phyloP scores from a whole-genome alignment of 1,140 invertebrate species.

The Bombus haemorrhoidalis region DNA sequence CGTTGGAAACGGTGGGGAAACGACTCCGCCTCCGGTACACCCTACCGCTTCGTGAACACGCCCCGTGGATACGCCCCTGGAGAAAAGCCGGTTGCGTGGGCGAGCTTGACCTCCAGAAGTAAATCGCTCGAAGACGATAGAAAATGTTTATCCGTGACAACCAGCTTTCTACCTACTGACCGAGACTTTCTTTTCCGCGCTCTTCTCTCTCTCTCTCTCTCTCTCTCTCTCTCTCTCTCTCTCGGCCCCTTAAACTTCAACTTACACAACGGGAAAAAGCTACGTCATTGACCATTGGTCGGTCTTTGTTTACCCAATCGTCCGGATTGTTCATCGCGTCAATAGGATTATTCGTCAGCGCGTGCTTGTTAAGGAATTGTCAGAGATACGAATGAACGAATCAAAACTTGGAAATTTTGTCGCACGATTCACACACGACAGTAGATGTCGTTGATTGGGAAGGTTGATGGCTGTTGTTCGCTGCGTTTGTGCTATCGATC shows the following conservation, averaged over 20 bases:
- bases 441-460: neutral
- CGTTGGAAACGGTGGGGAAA: slow-evolving; percentile 36
- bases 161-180: slow-evolving; percentile 66
- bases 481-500: neutral
- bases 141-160: slow-evolving; percentile 40
- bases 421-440: neutral
- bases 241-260: neutral
- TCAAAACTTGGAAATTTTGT: neutral
- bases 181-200: slow-evolving; percentile 58
- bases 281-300: neutral
- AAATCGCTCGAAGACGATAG: slow-evolving; percentile 52
- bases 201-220: neutral
- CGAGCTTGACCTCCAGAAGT: slow-evolving; percentile 47
- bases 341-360: neutral
- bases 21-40: slow-evolving; percentile 65
- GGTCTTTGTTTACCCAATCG: too few relatives aligned
- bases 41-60: slow-evolving; percentile 53
- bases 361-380: neutral
- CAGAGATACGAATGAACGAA: rapidly evolving
- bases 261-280: neutral
- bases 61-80: slow-evolving; percentile 69
- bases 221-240: neutral
- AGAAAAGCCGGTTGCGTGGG: slow-evolving; percentile 51
- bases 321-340: neutral
- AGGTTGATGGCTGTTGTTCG: neutral